Conservation (phyloP, 2,797 vertebrate species). For the Takifugu ocellatus region DNA sequence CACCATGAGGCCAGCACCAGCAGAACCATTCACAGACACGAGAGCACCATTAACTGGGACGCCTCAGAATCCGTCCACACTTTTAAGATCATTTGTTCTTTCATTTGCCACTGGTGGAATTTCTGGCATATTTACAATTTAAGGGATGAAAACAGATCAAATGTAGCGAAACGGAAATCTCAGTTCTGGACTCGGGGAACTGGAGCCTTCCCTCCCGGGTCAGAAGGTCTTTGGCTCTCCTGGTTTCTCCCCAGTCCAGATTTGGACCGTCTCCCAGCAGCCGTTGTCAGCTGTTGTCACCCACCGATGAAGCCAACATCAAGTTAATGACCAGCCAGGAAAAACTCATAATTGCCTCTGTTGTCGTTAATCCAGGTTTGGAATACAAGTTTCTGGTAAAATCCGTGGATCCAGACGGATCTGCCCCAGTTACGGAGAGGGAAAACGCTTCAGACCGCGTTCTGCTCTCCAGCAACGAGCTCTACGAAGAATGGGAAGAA, state of each 20-base stretch:
- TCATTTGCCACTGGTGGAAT: no score
- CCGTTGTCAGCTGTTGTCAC: no score
- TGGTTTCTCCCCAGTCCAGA: no score
- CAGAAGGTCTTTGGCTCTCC: no score
- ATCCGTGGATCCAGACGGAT: conserved; percentile 66
- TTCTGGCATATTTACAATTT: no score
- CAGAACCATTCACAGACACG: conserved; percentile 68
- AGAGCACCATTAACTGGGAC: conserved; percentile 36
- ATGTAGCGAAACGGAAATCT: no score
- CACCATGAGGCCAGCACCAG: conserved; percentile 53
- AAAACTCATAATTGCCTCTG: neutral
- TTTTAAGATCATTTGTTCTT: neutral
- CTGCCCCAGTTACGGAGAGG: conserved; percentile 12
- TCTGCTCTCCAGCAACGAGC: conserved; percentile 2
- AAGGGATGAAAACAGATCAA: no score
- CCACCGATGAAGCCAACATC: neutral
- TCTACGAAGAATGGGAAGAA: conserved; percentile 16
- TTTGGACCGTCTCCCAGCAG: no score
- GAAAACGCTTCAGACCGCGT: conserved; percentile 9
- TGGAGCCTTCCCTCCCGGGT: no score
- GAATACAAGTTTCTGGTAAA: conserved; percentile 65
- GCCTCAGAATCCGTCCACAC: conserved; percentile 3
- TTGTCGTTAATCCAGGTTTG: conserved; percentile 53
- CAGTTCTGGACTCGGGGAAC: no score
- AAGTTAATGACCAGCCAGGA: neutral